Percentiles rank a stretch among this genome's conserved stretches.
phyloP scores from a whole-genome alignment of 2,113 vertebrate genomes.

The Heptranchias perlo region DNA sequence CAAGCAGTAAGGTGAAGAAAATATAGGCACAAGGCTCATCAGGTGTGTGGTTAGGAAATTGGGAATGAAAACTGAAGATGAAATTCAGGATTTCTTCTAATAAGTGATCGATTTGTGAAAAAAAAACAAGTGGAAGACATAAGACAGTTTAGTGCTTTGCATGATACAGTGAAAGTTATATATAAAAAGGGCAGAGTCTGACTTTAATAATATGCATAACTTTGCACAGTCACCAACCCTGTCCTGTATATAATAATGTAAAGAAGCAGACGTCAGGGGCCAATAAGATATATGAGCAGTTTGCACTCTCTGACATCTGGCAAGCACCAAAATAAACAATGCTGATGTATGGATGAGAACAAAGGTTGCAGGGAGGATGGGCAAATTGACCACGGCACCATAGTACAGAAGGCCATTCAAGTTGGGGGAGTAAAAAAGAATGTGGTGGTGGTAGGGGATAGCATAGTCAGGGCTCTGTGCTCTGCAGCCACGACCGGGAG shows the following conservation, averaged over 20 bases:
- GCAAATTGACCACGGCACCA: too few species aligned
- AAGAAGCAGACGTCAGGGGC: neutral
- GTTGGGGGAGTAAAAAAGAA: too few species aligned
- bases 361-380: too few species aligned
- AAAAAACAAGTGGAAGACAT: neutral
- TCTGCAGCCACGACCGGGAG: too few species aligned
- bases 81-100: neutral
- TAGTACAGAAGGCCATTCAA: too few species aligned
- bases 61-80: neutral
- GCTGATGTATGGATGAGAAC: too few species aligned
- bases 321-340: too few species aligned
- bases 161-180: neutral
- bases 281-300: neutral
- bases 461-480: too few species aligned
- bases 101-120: neutral
- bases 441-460: too few species aligned
- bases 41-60: neutral
- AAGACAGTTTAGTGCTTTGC: neutral
- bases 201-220: neutral
- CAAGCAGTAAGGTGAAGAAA: neutral
- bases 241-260: too few species aligned
- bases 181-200: neutral
- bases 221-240: neutral
- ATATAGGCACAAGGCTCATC: neutral
- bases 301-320: slow-evolving; percentile 5